Percentiles rank a stretch among this genome's conserved stretches.
Conservation (phyloP, 1,140 invertebrate genomes). For the Limonius californicus region DNA sequence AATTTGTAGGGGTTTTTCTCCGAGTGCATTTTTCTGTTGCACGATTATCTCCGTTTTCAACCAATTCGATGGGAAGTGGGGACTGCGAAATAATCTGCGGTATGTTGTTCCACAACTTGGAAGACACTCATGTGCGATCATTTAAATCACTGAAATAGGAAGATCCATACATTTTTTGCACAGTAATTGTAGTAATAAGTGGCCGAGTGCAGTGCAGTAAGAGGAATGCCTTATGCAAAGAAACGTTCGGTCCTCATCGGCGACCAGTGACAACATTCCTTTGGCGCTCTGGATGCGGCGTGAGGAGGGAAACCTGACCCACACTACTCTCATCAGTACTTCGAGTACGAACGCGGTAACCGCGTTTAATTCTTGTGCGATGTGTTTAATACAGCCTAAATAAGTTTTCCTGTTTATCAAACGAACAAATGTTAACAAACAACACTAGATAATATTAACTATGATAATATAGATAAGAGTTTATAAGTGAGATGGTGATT, state of each 20-base stretch:
- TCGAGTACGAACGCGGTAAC: neutral
- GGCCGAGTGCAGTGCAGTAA: neutral
- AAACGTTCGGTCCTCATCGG: slow-evolving; percentile 35
- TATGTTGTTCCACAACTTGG: neutral
- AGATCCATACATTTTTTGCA: neutral
- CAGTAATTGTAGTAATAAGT: neutral
- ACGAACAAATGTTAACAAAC: no score
- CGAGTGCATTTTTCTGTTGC: neutral
- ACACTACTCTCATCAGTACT: slow-evolving; percentile 16
- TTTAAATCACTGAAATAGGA: neutral
- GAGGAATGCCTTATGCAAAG: slow-evolving; percentile 8
- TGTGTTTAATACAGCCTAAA: no score
- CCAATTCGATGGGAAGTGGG: neutral
- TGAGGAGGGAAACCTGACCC: slow-evolving; percentile 27
- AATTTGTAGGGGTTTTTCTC: neutral
- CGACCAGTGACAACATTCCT: slow-evolving; percentile 39
- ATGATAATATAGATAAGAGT: neutral
- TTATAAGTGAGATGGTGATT: neutral
- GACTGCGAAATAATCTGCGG: neutral
- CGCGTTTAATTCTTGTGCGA: neutral
- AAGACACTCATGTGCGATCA: no score
- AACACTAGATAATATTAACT: no score
- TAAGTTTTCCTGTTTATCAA: no score
- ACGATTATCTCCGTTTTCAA: neutral
- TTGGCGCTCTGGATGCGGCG: slow-evolving; percentile 18